A percentile compares a stretch with the other conserved stretches of the same genome.
phyloP scores from a whole-genome alignment of 1,140 invertebrate genomes.

The Cotesia chilonis region DNA sequence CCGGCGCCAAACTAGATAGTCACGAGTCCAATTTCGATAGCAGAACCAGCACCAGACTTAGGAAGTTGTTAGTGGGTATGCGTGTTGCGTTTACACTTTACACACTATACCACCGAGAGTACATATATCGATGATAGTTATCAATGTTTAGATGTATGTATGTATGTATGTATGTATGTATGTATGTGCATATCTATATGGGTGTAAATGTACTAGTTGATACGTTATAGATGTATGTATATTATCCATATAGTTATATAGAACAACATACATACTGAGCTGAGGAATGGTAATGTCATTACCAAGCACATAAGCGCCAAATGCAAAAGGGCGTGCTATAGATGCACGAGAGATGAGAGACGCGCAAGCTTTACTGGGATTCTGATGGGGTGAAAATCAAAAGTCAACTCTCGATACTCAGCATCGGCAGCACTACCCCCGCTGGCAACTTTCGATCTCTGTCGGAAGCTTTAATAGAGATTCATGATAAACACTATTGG shows the following conservation, averaged over 20 bases:
- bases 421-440: slow-evolving; percentile 2
- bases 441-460: slow-evolving; percentile 34
- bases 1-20: slow-evolving; percentile 41
- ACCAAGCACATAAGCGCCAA: slow-evolving; percentile 20
- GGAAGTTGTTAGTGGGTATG: slow-evolving; percentile 31
- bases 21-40: slow-evolving; percentile 40
- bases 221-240: not conserved
- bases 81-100: slow-evolving; percentile 10
- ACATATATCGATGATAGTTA: not conserved
- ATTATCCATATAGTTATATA: too few species aligned
- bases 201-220: not conserved
- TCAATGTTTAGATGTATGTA: slow-evolving; percentile 8
- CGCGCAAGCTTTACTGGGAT: too few species aligned
- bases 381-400: too few species aligned
- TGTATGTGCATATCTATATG: not conserved
- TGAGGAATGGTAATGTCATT: slow-evolving; percentile 37
- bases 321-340: not conserved
- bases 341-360: not conserved
- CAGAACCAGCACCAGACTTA: slow-evolving; percentile 25
- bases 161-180: not conserved
- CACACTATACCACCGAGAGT: not conserved
- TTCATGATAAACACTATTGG: slow-evolving; percentile 38
- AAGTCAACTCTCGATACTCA: not conserved
- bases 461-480: slow-evolving; percentile 43
- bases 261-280: too few species aligned